Conservation (phyloP, 2,113 vertebrate species). For the Manacus vitellinus region DNA sequence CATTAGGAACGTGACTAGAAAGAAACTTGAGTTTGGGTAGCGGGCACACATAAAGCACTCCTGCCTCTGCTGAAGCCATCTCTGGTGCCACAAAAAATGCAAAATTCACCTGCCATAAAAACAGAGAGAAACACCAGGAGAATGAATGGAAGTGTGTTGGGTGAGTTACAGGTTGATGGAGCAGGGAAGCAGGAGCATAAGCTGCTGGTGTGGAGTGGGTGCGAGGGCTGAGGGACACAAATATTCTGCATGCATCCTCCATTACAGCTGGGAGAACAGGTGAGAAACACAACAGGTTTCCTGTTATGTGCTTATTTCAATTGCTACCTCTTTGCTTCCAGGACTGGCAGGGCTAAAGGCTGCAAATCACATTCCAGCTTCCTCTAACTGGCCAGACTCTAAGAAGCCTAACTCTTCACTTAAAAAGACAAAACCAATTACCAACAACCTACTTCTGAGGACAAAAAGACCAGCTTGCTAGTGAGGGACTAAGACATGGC, state of each 20-base stretch:
- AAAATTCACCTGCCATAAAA: background rate
- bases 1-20: background rate
- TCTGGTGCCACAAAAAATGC: background rate
- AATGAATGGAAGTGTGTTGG: background rate
- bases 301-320: background rate
- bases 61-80: background rate
- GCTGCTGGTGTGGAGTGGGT: background rate
- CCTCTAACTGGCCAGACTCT: background rate
- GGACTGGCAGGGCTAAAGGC: background rate
- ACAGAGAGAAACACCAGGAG: background rate
- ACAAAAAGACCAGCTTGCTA: background rate
- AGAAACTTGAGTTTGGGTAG: background rate
- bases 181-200: background rate
- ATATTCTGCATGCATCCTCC: background rate
- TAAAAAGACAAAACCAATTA: background rate
- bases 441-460: background rate
- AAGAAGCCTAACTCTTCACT: background rate
- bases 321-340: background rate
- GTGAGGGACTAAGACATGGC: background rate
- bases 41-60: background rate
- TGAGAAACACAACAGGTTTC: background rate
- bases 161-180: background rate
- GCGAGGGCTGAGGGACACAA: background rate
- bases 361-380: background rate
- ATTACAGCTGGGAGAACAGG: background rate